These are phyloP conservation scores for Phenganax subtilis DNA, from an alignment of 92 coral and sea anemone genomes.

Conservation along the genomic window DNA sequence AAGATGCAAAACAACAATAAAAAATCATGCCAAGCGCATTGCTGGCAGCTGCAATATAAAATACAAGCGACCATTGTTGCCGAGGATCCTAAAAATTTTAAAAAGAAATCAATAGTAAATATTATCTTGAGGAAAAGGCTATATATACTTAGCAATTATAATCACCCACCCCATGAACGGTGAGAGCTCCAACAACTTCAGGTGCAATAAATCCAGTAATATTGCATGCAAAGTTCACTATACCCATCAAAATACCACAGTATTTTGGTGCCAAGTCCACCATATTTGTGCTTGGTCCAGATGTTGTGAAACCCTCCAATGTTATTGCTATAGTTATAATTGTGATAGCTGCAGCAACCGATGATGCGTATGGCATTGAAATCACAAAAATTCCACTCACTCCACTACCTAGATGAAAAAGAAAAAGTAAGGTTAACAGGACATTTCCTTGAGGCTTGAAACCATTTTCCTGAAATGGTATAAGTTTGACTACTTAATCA, in stretches of 20 bases:
- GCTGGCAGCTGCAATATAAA: conserved; percentile 54
- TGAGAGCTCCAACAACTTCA: conserved; percentile 58
- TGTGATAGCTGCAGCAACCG: conserved; percentile 44
- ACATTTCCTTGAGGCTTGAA: no score
- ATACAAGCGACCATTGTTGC: conserved; percentile 55
- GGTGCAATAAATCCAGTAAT: conserved; percentile 65
- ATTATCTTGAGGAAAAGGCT: neutral
- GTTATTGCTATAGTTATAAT: conserved; percentile 59
- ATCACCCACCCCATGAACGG: conserved; percentile 60
- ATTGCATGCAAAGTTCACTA: conserved; percentile 58
- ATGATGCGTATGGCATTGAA: conserved; percentile 56
- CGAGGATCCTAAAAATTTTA: conserved; percentile 7
- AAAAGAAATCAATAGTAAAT: neutral
- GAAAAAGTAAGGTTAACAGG: neutral
- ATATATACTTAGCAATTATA: neutral
- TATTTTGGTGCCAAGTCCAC: conserved; percentile 68
- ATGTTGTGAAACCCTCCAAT: conserved; percentile 40
- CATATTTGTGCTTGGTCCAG: conserved; percentile 53
- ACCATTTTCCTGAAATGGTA: no score
- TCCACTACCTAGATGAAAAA: conserved; percentile 42
- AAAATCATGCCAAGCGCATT: conserved; percentile 52
- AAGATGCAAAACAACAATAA: conserved; percentile 54
- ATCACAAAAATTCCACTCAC: conserved; percentile 51
- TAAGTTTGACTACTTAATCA: no score
- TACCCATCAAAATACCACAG: conserved; percentile 68